phyloP scores from a whole-genome alignment of 1,140 invertebrate genomes.

The Drosophila subobscura region DNA sequence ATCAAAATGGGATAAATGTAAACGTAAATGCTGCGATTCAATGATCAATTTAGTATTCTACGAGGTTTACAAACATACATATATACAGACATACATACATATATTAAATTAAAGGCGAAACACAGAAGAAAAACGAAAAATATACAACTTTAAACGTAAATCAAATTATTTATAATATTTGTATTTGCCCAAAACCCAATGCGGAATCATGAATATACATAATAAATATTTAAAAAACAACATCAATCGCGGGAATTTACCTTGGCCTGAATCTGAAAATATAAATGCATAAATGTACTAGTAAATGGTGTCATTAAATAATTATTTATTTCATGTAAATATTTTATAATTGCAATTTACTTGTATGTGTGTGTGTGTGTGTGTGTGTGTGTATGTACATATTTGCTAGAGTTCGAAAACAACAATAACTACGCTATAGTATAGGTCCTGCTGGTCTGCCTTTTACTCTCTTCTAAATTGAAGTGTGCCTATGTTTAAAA shows the following conservation, averaged over 20 bases:
- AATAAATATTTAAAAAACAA: conserved; percentile 62
- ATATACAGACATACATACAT: conserved; percentile 14
- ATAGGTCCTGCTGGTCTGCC: conserved; percentile 35
- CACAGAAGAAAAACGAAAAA: conserved; percentile 42
- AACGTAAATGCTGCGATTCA: conserved; percentile 64
- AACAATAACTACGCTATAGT: conserved; percentile 51
- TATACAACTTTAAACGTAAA: conserved; percentile 56
- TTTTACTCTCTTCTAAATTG: conserved; percentile 14
- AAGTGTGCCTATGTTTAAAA: conserved; percentile 40
- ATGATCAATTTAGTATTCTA: conserved; percentile 70
- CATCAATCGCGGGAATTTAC: neutral
- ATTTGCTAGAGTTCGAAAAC: conserved; percentile 54
- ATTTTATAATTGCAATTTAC: conserved; percentile 55
- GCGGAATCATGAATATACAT: conserved; percentile 68
- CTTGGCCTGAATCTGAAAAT: neutral
- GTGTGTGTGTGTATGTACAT: conserved; percentile 18
- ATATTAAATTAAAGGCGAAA: conserved; percentile 45
- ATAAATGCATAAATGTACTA: conserved; percentile 7
- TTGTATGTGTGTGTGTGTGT: conserved; percentile 12
- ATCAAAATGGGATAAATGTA: conserved; percentile 41
- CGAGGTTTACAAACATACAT: conserved; percentile 46
- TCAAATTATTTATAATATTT: conserved; percentile 78
- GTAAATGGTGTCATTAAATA: conserved; percentile 32
- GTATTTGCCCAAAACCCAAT: conserved; percentile 68
- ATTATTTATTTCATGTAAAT: conserved; percentile 53